These are phyloP conservation scores for Holothuria leucospilota DNA, from an alignment of 53 echinoderm and acorn worm genomes.

Conservation along the genomic window DNA sequence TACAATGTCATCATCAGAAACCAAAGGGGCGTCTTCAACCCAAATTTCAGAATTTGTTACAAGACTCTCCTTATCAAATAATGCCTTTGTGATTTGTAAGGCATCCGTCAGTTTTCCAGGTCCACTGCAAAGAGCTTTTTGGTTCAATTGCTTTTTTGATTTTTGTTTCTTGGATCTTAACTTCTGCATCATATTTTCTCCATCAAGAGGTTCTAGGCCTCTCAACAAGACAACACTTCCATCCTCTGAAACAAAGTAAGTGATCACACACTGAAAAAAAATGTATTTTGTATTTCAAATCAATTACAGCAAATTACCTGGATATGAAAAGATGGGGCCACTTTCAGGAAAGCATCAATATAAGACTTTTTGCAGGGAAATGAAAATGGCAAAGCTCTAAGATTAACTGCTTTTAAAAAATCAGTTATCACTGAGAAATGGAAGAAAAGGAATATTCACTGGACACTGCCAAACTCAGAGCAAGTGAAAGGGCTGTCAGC, in stretches of 20 bases:
- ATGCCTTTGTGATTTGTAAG: constrained; percentile 66
- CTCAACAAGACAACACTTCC: constrained; percentile 84
- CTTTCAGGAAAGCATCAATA: no score
- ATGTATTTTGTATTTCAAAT: not conserved
- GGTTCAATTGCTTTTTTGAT: constrained; percentile 69
- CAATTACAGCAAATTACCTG: no score
- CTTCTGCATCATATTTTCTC: constrained; percentile 61
- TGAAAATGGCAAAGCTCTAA: no score
- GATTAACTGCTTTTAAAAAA: no score
- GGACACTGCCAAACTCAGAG: no score
- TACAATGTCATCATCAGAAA: constrained; percentile 67
- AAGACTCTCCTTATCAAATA: constrained; percentile 56
- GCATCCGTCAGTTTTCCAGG: constrained; percentile 86
- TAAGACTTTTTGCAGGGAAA: no score
- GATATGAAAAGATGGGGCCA: no score
- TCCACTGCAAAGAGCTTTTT: constrained; percentile 87
- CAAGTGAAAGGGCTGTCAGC: no score
- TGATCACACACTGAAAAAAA: not conserved
- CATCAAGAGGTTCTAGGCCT: constrained; percentile 80
- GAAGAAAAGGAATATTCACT: no score
- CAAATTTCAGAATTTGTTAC: constrained; percentile 55
- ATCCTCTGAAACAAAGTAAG: constrained; percentile 58
- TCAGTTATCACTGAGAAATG: no score
- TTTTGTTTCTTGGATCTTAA: constrained; percentile 60
- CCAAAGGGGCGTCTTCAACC: constrained; percentile 70